These are phyloP conservation scores for Harpalus rufipes DNA, from an alignment of 2,888 invertebrate genomes.

Conservation along the genomic window DNA sequence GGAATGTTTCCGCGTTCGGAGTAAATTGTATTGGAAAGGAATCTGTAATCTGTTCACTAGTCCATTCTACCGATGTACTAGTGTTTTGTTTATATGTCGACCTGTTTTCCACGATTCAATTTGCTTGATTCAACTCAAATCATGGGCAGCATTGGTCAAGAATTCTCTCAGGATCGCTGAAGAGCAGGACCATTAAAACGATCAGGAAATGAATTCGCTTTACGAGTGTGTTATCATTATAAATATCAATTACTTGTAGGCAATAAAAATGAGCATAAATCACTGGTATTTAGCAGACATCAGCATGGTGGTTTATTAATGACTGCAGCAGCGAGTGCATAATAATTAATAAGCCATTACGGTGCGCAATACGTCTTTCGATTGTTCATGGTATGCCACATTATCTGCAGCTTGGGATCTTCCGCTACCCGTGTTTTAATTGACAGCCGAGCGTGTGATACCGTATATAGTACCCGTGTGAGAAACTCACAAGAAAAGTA, in stretches of 20 bases:
- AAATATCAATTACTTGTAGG: not conserved
- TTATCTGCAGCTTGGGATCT: conserved; percentile 2
- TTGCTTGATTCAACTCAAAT: not conserved
- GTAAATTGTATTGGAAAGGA: conserved; percentile 5
- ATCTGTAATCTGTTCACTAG: not conserved
- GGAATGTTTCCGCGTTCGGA: conserved; percentile 19
- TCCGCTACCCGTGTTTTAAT: conserved; percentile 45
- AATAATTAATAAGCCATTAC: conserved; percentile 44
- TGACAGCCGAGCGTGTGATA: conserved; percentile 44
- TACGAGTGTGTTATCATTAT: not conserved
- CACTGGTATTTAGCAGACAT: not conserved
- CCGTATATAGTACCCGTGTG: conserved; percentile 35
- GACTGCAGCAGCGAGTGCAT: not conserved
- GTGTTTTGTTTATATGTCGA: not conserved
- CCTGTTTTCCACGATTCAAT: conserved; percentile 1
- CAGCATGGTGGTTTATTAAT: not conserved
- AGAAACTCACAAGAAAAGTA: not conserved
- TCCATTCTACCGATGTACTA: too few relatives aligned
- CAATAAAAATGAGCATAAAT: not conserved
- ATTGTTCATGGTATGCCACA: conserved; percentile 35
- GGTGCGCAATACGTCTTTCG: conserved; percentile 12
- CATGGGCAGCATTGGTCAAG: too few relatives aligned
- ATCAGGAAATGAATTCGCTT: not conserved
- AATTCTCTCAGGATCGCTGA: too few relatives aligned
- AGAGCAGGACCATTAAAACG: too few relatives aligned